Evolutionary conservation across 1,140 invertebrate genomes (phyloP).

Genomic region (Drosophila guanche): DNA sequence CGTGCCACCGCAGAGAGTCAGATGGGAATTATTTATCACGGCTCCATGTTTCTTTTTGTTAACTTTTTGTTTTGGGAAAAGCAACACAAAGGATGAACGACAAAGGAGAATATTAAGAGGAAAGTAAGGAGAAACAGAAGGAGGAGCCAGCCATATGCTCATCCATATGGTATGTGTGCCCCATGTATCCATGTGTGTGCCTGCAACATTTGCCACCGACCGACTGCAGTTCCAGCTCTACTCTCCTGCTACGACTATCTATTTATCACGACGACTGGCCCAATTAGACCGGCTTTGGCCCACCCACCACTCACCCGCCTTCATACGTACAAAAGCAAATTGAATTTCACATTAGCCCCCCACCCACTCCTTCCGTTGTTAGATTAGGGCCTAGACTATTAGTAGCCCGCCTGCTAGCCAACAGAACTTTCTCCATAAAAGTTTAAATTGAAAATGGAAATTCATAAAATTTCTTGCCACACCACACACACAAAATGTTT

Average conservation of each 20-base stretch:
- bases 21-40: conserved; percentile 72
- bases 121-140: conserved; percentile 17
- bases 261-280: conserved; percentile 58
- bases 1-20: conserved; percentile 65
- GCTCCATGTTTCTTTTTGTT: conserved; percentile 72
- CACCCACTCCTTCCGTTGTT: neutral
- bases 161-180: conserved; percentile 49
- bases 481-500: conserved; percentile 7
- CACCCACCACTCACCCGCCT: conserved; percentile 24
- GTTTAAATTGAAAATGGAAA: conserved; percentile 46
- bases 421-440: conserved; percentile 36
- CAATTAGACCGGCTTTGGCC: conserved; percentile 53
- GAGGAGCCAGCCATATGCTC: conserved; percentile 35
- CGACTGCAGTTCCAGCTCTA: conserved; percentile 25
- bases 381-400: conserved; percentile 72
- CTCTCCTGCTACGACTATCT: conserved; percentile 33
- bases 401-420: conserved; percentile 28
- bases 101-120: conserved; percentile 2
- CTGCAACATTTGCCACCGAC: conserved; percentile 20
- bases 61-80: conserved; percentile 73
- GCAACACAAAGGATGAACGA: conserved; percentile 65
- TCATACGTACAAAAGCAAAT: conserved; percentile 71
- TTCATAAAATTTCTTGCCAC: conserved; percentile 13
- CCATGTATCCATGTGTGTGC: conserved; percentile 3
- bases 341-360: conserved; percentile 64